Evolutionary conservation across 2,797 vertebrate genomes (phyloP).

Genomic region (Astyanax mexicanus): DNA sequence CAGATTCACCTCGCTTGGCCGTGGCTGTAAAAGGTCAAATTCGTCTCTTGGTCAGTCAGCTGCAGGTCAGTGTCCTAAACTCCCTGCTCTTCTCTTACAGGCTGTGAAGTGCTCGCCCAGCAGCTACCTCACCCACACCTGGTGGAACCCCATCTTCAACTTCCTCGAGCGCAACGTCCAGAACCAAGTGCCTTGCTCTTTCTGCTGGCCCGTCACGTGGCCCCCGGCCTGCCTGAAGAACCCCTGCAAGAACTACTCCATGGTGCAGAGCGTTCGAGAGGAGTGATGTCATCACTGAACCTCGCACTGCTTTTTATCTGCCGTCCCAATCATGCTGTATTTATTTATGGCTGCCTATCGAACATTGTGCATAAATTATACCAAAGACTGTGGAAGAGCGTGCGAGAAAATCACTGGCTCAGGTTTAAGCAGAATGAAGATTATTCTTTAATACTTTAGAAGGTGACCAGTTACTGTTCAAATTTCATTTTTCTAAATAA

Average conservation of each 20-base stretch:
- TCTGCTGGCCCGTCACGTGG: conserved; percentile 93
- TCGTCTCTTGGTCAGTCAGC: neutral
- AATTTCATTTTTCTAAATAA: neutral
- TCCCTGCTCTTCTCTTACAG: conserved; percentile 69
- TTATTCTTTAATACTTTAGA: neutral
- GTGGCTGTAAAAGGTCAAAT: neutral
- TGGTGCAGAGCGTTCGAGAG: conserved; percentile 88
- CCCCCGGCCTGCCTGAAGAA: conserved; percentile 95
- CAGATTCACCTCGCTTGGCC: neutral
- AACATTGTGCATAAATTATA: conserved; percentile 22
- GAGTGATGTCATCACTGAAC: conserved; percentile 65
- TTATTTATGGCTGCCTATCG: conserved; percentile 16
- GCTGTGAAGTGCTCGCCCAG: conserved; percentile 90
- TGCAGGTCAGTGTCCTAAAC: neutral
- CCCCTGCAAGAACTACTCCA: conserved; percentile 95
- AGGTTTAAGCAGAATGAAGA: conserved; percentile 19
- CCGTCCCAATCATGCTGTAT: neutral
- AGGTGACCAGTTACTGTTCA: neutral
- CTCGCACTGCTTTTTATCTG: neutral
- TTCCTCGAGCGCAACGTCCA: conserved; percentile 96
- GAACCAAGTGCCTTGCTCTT: conserved; percentile 90
- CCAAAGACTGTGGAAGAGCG: conserved; percentile 42
- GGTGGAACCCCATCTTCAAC: conserved; percentile 98
- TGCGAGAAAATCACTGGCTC: conserved; percentile 2
- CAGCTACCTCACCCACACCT: conserved; percentile 95